phyloP scores from a whole-genome alignment of 2,113 vertebrate species.

The Mohoua ochrocephala region DNA sequence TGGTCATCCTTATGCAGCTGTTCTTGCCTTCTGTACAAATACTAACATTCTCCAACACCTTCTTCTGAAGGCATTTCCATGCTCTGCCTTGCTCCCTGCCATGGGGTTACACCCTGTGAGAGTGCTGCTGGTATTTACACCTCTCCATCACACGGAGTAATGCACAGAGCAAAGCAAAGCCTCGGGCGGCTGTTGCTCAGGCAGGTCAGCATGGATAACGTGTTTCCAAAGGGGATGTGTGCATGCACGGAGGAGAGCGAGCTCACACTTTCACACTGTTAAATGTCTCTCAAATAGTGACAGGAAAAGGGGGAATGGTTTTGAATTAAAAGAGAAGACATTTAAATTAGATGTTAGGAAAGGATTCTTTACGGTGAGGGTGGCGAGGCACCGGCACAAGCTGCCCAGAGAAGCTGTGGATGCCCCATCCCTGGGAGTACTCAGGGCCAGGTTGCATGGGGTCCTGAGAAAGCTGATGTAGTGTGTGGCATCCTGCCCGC shows the following conservation, averaged over 20 bases:
- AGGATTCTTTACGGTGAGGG: not conserved
- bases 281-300: not conserved
- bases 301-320: not conserved
- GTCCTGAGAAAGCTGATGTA: not conserved
- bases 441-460: not conserved
- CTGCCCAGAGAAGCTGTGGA: not conserved
- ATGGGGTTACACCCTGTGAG: not conserved
- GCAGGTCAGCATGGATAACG: fast-evolving
- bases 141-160: not conserved
- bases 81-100: not conserved
- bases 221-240: not conserved
- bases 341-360: not conserved
- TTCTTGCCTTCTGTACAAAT: not conserved
- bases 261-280: not conserved
- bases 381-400: not conserved
- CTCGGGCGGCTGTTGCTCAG: not conserved
- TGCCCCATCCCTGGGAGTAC: not conserved
- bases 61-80: not conserved
- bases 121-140: not conserved
- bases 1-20: not conserved
- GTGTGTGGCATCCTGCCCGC: not conserved
- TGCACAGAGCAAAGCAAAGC: not conserved
- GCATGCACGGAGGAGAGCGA: fast-evolving
- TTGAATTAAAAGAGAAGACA: not conserved
- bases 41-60: not conserved